Evolutionary conservation across 2,113 vertebrate species (phyloP), one percentile per base, ranked within the genome.

Genomic region (Ailuropoda melanoleuca): DNA sequence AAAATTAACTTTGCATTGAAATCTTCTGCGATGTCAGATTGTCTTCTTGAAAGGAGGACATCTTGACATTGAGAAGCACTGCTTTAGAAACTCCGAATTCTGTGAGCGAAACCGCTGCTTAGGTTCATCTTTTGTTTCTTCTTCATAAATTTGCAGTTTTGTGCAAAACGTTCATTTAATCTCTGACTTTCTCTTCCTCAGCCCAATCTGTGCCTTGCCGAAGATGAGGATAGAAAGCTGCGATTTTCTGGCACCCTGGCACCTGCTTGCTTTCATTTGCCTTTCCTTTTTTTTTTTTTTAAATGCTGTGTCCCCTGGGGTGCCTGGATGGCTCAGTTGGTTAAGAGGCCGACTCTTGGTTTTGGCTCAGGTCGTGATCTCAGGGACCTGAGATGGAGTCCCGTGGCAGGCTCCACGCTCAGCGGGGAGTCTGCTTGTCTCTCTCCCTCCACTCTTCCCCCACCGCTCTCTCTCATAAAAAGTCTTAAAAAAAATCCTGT

Each of bases 31-130:
- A 81, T 62, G 60, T 85, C 56, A 55, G 77, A 31, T 14, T 96
- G 43, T 87, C 83, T 91, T 91, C 72, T 93, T 95, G 62, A 80
- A 89, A 81, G 26, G 81, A 50, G 74, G 77, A 82, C 66, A 53
- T 50, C 64, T 29, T 85, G 88, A 85, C n/a, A n/a, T 8, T 39
- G 72, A 75, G 50, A 81, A 85, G 75, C 8, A 14, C 12, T 0
- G 14, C 72, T n/a, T 50, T 82, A 46, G 58, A 43, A 43, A 64
- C n/a, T 94, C 46, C 46, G 89, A n/a, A 66, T 39, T 43, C 5
- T 31, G 29, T 17, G 56, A 58, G 85, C 81, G 70, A 55, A 93
- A 75, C 34, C 58, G 46, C 8, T 21, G 21, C n/a, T 31, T 56
- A 23, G 8, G 6, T 12, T 46, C 53, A 34, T 64, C 21, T 4